A percentile compares a stretch with the other conserved stretches of the same genome.
These are phyloP conservation scores for Microctenopoma steveboyesi DNA, from an alignment of 2,797 vertebrate species.

Conservation along the genomic window DNA sequence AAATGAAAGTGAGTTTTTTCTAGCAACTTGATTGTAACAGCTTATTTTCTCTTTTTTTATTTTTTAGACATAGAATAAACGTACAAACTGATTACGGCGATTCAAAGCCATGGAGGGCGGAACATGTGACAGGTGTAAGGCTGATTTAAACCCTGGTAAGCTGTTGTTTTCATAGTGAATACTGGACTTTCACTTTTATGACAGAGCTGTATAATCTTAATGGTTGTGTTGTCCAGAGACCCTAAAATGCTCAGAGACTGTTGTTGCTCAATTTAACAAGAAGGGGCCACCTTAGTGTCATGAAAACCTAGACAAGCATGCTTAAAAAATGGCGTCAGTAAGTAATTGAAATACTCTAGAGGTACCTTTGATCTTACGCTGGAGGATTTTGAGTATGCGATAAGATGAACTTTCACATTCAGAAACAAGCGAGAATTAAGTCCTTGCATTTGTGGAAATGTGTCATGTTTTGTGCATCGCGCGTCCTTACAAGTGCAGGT, in stretches of 20 bases:
- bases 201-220: slow-evolving; percentile 42
- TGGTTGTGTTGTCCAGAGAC: slow-evolving; percentile 4
- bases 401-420: neutral
- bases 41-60: too few species aligned
- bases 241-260: slow-evolving; percentile 16
- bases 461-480: neutral
- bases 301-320: slow-evolving; percentile 1
- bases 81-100: too few species aligned
- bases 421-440: neutral
- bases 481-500: slow-evolving; percentile 2
- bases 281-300: neutral
- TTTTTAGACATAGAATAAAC: too few species aligned
- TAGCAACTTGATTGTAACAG: too few species aligned
- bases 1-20: too few species aligned
- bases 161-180: slow-evolving; percentile 26
- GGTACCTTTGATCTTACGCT: neutral
- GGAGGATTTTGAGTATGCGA: neutral
- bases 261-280: slow-evolving; percentile 39
- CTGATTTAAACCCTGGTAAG: slow-evolving; percentile 41
- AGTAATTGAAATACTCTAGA: neutral
- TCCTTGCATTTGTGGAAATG: neutral
- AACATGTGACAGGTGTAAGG: slow-evolving; percentile 16
- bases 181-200: slow-evolving; percentile 27
- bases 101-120: neutral
- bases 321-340: neutral